Conservation (phyloP, 2,797 vertebrate species). For the Cyclura pinguis region DNA sequence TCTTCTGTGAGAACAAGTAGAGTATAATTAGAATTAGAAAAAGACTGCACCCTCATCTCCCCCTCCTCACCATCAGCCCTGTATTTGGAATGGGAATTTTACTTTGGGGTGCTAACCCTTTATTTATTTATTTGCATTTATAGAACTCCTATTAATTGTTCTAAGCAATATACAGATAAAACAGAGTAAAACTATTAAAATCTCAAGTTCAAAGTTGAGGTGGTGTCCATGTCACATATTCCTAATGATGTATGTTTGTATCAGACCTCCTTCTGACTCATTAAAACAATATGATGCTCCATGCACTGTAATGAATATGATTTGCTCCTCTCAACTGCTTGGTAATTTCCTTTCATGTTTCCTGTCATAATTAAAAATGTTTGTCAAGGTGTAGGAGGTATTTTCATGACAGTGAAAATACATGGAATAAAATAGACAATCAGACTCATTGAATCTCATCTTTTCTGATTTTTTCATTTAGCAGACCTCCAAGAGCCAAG, state of each 20-base stretch:
- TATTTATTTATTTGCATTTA: neutral
- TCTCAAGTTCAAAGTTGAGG: neutral
- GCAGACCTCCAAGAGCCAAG: conserved; percentile 85
- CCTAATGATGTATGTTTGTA: neutral
- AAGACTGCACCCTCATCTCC: neutral
- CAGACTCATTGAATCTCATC: neutral
- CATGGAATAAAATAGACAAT: neutral
- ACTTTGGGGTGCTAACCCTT: too few relatives aligned
- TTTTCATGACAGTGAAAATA: neutral
- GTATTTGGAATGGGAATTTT: neutral
- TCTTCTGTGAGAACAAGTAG: neutral
- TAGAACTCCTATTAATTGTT: neutral
- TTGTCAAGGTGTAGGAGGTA: neutral
- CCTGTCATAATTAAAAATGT: neutral
- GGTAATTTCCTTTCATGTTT: neutral
- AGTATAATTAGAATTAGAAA: neutral
- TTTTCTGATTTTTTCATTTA: conserved; percentile 17
- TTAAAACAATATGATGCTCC: neutral
- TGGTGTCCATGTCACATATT: neutral
- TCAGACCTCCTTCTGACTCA: neutral
- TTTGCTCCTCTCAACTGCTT: neutral
- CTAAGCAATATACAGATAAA: too few relatives aligned
- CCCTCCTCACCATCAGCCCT: too few relatives aligned
- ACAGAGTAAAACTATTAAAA: too few relatives aligned
- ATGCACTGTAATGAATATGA: neutral